Base-by-base conservation (phyloP, 1,140 invertebrate species). In the Drosophila kurseongensis region DNA sequence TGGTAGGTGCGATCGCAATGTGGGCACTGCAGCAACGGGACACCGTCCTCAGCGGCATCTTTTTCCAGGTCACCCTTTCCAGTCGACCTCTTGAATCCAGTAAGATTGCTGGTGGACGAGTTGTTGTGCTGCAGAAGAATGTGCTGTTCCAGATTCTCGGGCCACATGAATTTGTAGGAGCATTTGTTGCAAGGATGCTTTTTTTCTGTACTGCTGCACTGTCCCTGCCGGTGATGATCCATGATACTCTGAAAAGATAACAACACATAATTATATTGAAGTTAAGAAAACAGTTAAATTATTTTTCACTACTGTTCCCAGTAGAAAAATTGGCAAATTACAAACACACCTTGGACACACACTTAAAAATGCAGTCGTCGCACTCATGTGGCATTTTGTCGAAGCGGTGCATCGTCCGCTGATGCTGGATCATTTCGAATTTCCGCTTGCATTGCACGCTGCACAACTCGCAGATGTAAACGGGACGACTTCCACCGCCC, bases 61-160 rank as follows among this genome's bases (percentile, higher is more conserved):
- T 68, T 68, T 10, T 66, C 60, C 12, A 66, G 18, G 66, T 61
- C 92, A 80, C 62, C 93, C 91, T 9, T 3, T 27, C 27, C 63
- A 66, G 50, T 4, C 14, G 13, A 5, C 18, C 55, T 5, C 27
- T 23, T 42, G n/a, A 13, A 6, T 4, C 13, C 42, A 4, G 35
- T n/a, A 10, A 48, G 5, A 14, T 38, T 27, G 54, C 32, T 14
- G 92, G 89, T 2, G 54, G 92, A 91, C 79, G 71, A 91, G 88
- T 86, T 81, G 9, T 66, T 73, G 32, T 93, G 92, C 50, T 94
- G 93, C 40, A 93, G 77, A 50, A 89, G 92, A 6, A 91, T 62
- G 52, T 94, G 94, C 32, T 92, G 92, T 6, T 93, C 90, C 2
- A 94, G 79, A 56, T 93, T 92, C 60, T 93, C 93, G 55, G 93